Percentiles rank a stretch among this genome's conserved stretches.
Evolutionary conservation across 2,797 vertebrate genomes (phyloP).

Genomic region (Carcharodon carcharias): DNA sequence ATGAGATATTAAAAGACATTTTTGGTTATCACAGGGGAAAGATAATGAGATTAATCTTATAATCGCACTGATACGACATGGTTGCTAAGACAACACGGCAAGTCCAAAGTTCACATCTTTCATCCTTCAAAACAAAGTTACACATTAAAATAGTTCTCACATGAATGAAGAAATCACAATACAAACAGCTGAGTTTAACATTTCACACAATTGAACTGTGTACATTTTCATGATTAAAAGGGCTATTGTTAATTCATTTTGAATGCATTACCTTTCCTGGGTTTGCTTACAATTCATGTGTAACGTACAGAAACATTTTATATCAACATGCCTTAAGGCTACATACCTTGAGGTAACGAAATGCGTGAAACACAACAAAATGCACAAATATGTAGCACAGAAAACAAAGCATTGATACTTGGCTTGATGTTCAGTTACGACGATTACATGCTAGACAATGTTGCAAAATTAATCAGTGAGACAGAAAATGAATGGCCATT

Average conservation of each 20-base stretch:
- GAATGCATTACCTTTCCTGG: neutral
- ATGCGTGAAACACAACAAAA: neutral
- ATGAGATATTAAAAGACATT: neutral
- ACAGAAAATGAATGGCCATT: neutral
- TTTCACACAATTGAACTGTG: neutral
- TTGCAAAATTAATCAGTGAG: neutral
- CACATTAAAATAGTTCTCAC: conserved; percentile 10
- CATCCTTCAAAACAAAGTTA: neutral
- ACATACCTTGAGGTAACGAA: neutral
- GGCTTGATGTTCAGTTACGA: neutral
- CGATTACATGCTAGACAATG: neutral
- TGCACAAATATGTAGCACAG: neutral
- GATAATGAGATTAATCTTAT: neutral
- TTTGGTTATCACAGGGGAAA: conserved; percentile 8
- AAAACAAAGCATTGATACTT: neutral
- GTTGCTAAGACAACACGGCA: conserved; percentile 12
- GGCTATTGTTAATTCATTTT: neutral
- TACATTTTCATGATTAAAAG: neutral
- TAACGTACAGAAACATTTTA: neutral
- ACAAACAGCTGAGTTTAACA: neutral
- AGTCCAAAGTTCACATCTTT: conserved; percentile 11
- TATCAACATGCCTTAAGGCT: neutral
- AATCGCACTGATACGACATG: neutral
- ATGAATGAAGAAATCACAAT: neutral
- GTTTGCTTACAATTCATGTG: neutral